Conservation (phyloP, 1,140 invertebrate species). For the Drosophila erecta region DNA sequence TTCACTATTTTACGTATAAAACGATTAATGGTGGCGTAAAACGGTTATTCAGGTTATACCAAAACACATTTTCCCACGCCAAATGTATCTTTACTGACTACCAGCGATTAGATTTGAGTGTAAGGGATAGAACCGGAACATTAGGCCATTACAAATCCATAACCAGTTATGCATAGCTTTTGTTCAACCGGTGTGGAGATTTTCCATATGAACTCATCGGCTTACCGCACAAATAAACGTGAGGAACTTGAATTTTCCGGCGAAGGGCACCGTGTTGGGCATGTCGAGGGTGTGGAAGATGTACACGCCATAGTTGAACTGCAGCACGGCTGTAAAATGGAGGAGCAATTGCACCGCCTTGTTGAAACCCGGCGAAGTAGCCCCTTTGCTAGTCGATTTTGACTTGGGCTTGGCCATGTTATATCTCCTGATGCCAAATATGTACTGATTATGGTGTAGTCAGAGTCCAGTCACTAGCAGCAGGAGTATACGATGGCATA, state of each 20-base stretch:
- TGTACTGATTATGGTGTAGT: conserved; percentile 61
- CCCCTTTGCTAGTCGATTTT: conserved; percentile 61
- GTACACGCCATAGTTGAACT: conserved; percentile 67
- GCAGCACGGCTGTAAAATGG: conserved; percentile 65
- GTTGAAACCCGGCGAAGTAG: conserved; percentile 62
- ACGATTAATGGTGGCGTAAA: too few relatives aligned
- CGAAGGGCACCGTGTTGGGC: conserved; percentile 83
- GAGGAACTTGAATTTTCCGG: conserved; percentile 93
- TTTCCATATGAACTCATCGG: background rate
- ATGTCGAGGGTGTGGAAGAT: conserved; percentile 53
- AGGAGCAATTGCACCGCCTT: conserved; percentile 62
- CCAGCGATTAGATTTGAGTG: background rate
- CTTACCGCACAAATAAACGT: conserved; percentile 93
- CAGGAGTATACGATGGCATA: conserved; percentile 2
- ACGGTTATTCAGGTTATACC: too few relatives aligned
- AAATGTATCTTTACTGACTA: background rate
- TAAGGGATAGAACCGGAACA: background rate
- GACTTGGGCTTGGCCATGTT: conserved; percentile 65
- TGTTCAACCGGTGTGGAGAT: background rate
- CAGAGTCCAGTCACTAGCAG: conserved; percentile 27
- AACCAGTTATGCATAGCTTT: background rate
- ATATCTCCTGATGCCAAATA: conserved; percentile 44
- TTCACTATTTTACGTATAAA: too few relatives aligned
- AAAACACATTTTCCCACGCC: too few relatives aligned
- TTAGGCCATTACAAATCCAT: background rate